Evolutionary conservation across 64 coral and sea anemone genomes (phyloP), one percentile per base, ranked within the genome.

Genomic region (Pocillopora damicornis): DNA sequence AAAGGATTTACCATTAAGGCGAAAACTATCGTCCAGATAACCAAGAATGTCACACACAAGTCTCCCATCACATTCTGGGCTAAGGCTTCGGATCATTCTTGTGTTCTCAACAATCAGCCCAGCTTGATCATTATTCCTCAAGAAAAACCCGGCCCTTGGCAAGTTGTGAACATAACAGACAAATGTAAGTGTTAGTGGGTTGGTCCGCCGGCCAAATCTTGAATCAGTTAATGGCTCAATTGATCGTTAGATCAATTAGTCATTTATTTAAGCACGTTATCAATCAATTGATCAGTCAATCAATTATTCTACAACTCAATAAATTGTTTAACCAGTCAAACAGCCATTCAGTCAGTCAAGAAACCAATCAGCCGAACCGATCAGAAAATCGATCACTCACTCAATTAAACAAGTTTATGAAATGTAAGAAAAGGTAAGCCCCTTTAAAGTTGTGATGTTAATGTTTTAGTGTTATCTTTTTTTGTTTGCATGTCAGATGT

Each of bases 81-180:
- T 0, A 75, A 22, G 17, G 35, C 84, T 9, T 12, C 73, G 23
- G 22, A 74, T 13, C 80, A 89, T 22, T 56, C 75, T 38, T 78
- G 82, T 73, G 90, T 68, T 42, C 80, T 98, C 35, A 98, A 98
- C 63, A 98, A 98, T 86, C 91, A 93, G n/a, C 88, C 91, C 0
- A 98, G 92, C 66, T 30, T 89, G 11, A 91, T 91, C n/a, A 17
- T 98, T n/a, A 79, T 82, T 56, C 95, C 95, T 1, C 59, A 88
- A 14, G 71, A 57, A 10, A 74, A 88, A 35, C 81, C 34, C 20
- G 91, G 95, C 16, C 66, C 74, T 16, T 85, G 62, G 75, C 26
- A 87, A 73, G 62, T 72, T 18, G 67, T 88, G 37, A 87, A 92
- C 63, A 92, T 92, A 14, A 92, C 75, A 12, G 82, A 91, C 22